Conservation (phyloP, 2,113 vertebrate species). For the Chloropsis cyanopogon region DNA sequence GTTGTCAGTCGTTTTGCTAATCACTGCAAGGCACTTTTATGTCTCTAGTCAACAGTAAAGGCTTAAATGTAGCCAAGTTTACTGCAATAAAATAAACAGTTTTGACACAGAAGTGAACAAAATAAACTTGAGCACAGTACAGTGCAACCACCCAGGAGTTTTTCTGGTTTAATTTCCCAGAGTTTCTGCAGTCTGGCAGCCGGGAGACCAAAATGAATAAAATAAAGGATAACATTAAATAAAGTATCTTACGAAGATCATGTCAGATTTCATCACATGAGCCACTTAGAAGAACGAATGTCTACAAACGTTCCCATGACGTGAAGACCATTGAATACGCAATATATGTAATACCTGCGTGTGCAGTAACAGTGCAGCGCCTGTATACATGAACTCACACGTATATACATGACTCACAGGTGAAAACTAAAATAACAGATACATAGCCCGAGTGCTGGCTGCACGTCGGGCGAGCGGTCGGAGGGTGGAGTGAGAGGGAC, state of each 20-base stretch:
- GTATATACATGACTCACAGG: not conserved
- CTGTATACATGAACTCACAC: not conserved
- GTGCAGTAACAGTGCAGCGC: not conserved
- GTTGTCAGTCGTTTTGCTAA: not conserved
- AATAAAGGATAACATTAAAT: not conserved
- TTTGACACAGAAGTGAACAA: not conserved
- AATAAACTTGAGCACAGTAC: not conserved
- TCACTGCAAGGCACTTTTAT: not conserved
- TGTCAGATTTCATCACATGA: not conserved
- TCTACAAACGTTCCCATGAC: not conserved
- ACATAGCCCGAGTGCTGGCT: not conserved
- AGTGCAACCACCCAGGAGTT: not conserved
- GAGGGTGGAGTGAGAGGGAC: conserved; percentile 74
- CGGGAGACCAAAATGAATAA: not conserved
- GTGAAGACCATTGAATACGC: not conserved
- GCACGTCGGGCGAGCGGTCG: conserved; percentile 60
- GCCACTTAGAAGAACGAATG: not conserved
- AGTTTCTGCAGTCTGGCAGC: not conserved
- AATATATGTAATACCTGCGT: no score
- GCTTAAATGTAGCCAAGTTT: not conserved
- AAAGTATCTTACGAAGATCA: not conserved
- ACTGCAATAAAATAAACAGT: not conserved
- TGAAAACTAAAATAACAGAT: not conserved
- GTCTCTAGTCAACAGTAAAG: not conserved
- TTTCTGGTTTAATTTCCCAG: not conserved